phyloP scores from a whole-genome alignment of 2,113 vertebrate species.

The Bubo bubo region DNA sequence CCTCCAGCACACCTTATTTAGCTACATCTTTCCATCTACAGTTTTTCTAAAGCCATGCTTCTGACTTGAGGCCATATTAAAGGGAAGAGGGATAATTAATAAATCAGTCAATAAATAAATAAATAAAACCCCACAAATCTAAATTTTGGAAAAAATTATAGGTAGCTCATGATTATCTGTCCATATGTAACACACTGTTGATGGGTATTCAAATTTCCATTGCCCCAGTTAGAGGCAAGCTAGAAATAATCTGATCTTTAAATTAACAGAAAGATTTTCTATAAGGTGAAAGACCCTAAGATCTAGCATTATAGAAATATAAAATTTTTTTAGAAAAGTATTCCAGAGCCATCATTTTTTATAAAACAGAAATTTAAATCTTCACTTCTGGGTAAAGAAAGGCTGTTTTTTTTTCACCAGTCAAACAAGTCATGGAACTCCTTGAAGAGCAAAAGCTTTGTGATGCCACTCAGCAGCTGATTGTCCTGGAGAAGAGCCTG shows the following conservation, averaged over 20 bases:
- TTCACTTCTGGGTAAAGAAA: not conserved
- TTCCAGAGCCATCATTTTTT: not conserved
- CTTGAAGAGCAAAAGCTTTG: slow-evolving; percentile 49
- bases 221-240: not conserved
- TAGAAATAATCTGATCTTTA: not conserved
- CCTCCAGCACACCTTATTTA: not conserved
- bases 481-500: slow-evolving; percentile 74
- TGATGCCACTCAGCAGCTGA: slow-evolving; percentile 67
- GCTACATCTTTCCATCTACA: not conserved
- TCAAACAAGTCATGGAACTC: slow-evolving; percentile 53
- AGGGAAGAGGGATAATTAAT: not conserved
- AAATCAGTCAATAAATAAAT: not conserved
- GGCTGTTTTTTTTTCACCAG: slow-evolving; percentile 36
- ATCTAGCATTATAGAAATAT: not conserved
- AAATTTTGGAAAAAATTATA: not conserved
- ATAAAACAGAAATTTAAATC: not conserved
- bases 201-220: not conserved
- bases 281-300: not conserved
- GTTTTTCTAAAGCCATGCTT: not conserved
- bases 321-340: not conserved
- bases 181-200: not conserved
- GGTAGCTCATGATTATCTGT: not conserved
- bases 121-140: not conserved
- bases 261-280: not conserved
- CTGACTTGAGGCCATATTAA: not conserved